Conservation (phyloP, 2,888 invertebrate species). For the Dasysyrphus albostriatus region DNA sequence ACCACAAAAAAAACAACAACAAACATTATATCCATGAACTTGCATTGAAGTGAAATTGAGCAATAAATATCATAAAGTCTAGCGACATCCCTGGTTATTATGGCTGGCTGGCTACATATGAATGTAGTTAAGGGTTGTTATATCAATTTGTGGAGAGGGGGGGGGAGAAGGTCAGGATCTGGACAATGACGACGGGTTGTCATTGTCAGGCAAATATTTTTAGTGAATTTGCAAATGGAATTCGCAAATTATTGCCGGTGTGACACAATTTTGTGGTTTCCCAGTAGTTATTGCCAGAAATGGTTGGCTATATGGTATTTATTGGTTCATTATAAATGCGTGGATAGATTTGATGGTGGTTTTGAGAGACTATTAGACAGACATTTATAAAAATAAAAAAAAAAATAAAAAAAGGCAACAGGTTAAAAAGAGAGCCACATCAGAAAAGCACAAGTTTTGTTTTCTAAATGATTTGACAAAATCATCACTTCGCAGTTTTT, state of each 20-base stretch:
- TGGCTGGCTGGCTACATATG: background rate
- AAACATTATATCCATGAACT: conserved; percentile 8
- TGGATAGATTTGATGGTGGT: conserved; percentile 5
- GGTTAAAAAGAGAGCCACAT: no score
- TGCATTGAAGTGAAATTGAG: conserved; percentile 62
- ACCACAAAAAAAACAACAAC: background rate
- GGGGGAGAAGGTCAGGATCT: background rate
- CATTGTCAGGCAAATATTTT: conserved; percentile 18
- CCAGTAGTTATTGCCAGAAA: conserved; percentile 22
- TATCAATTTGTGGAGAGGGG: no score
- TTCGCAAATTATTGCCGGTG: conserved; percentile 31
- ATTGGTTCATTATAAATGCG: conserved; percentile 5
- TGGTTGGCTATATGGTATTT: background rate
- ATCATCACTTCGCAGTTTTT: no score
- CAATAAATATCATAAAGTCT: conserved; percentile 63
- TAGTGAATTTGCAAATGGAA: conserved; percentile 41
- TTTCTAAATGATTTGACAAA: no score
- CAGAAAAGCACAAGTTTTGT: no score
- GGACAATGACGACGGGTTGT: background rate
- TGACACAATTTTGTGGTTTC: conserved; percentile 38
- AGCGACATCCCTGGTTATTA: background rate
- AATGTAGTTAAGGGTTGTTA: background rate
- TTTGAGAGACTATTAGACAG: background rate
- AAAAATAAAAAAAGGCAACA: background rate
- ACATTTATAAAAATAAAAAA: background rate